phyloP scores from a whole-genome alignment of 2,797 vertebrate genomes.

The Micrastur ruficollis region DNA sequence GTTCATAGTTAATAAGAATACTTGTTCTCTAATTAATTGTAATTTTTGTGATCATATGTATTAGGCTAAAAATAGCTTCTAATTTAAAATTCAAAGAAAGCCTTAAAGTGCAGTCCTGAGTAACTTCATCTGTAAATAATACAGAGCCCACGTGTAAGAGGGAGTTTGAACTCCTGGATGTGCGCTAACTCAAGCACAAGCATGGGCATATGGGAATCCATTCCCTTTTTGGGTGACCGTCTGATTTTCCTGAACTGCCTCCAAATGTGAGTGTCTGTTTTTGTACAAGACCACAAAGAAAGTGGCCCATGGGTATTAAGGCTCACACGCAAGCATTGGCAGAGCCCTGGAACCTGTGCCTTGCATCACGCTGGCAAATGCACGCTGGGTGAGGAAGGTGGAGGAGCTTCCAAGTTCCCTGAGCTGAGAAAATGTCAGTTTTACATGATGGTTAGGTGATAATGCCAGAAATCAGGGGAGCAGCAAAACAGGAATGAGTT shows the following conservation, averaged over 20 bases:
- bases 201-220: rapidly evolving
- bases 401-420: not conserved
- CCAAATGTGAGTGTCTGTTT: not conserved
- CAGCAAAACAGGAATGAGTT: not conserved
- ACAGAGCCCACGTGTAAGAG: rapidly evolving
- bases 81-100: not conserved
- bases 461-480: not conserved
- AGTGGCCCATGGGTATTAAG: not conserved
- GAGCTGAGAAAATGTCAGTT: not conserved
- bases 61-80: not conserved
- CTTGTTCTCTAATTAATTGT: not conserved
- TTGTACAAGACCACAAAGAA: not conserved
- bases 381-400: rapidly evolving
- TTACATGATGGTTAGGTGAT: not conserved
- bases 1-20: not conserved
- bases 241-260: not conserved
- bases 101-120: not conserved
- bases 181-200: not conserved
- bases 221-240: not conserved
- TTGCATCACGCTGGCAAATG: rapidly evolving
- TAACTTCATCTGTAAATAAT: not conserved
- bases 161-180: not conserved
- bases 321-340: rapidly evolving
- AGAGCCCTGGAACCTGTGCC: not conserved
- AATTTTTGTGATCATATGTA: not conserved